Conservation (phyloP, 1,140 invertebrate species). For the Aethina tumida region DNA sequence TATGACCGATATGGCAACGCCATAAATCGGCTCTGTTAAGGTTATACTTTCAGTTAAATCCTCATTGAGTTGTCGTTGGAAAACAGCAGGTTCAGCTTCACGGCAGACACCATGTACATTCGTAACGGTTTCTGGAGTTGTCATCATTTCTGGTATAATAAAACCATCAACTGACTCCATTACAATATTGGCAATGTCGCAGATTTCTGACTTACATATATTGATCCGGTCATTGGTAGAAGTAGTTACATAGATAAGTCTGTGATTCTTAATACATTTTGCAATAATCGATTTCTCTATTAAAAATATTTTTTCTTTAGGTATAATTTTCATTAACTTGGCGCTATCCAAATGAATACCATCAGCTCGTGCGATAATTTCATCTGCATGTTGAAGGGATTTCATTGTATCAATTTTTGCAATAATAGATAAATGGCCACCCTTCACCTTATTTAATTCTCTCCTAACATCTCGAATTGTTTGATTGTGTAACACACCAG, state of each 20-base stretch:
- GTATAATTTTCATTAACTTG: slow-evolving; percentile 67
- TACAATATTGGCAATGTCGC: slow-evolving; percentile 64
- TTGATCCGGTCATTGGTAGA: slow-evolving; percentile 20
- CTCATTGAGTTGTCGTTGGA: slow-evolving; percentile 63
- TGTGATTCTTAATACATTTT: slow-evolving; percentile 41
- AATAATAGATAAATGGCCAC: slow-evolving; percentile 39
- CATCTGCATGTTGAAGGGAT: slow-evolving; percentile 62
- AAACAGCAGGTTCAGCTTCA: slow-evolving; percentile 77
- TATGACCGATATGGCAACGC: slow-evolving; percentile 73
- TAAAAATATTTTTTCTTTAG: slow-evolving; percentile 75
- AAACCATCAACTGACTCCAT: slow-evolving; percentile 65
- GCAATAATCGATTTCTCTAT: slow-evolving; percentile 79
- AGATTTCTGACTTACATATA: slow-evolving; percentile 52
- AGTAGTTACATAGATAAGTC: slow-evolving; percentile 24
- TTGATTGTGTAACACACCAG: slow-evolving; percentile 71
- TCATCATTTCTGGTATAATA: slow-evolving; percentile 42
- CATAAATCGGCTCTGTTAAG: slow-evolving; percentile 40
- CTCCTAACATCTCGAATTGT: slow-evolving; percentile 57
- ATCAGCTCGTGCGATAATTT: slow-evolving; percentile 58
- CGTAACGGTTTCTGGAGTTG: slow-evolving; percentile 13
- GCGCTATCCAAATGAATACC: slow-evolving; percentile 68
- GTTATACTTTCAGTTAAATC: slow-evolving; percentile 46
- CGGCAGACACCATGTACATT: slow-evolving; percentile 16
- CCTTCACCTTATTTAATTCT: slow-evolving; percentile 46
- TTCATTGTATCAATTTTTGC: slow-evolving; percentile 70